Base-by-base conservation (phyloP, 2,888 invertebrate species). In the Minunthozetes semirufus region DNA sequence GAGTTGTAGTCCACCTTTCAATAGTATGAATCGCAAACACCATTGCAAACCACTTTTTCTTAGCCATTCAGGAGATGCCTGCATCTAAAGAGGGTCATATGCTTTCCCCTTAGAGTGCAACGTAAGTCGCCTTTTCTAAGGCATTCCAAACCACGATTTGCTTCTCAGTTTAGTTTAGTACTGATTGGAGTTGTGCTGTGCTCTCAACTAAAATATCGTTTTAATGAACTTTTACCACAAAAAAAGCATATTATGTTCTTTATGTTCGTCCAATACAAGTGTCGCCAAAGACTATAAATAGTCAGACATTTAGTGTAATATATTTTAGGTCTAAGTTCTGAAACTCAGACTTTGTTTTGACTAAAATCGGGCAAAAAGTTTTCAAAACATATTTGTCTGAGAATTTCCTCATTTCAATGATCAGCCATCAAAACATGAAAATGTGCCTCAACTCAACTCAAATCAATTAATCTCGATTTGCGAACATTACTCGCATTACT, bases 11-110 rank as follows among this genome's bases (percentile, higher is more conserved):
- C 42, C 42, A 68, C 68, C 68, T 68, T 68, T 33, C n/a, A 19
- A 6, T 61, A 25, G 27, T 22, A 22, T n/a, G 46, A 9, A 46
- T 68, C n/a, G 68, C 22, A 68, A 46, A 68, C 42, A 38, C 38
- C 42, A 68, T 46, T 68, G 68, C 17, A 68, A 68, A 68, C 68
- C 68, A 68, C 68, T 68, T 68, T 68, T 68, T 68, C 68, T 68
- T 68, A 68, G 42, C 46, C 46, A 46, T 17, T 68, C 11, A 38
- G 68, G 42, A n/a, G 68, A 68, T 38, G 56, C 56, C n/a, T 56
- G 56, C 56, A 56, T 68, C 17, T 22, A 68, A 68, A 68, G 42
- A 42, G 42, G 42, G 38, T 38, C 42, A 68, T 61, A 29, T 63
- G 63, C 63, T 63, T 63, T 63, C 63, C 63, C 63, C 63, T 63